Base-by-base conservation (phyloP, 2,888 invertebrate genomes). In the Catocala sponsa region DNA sequence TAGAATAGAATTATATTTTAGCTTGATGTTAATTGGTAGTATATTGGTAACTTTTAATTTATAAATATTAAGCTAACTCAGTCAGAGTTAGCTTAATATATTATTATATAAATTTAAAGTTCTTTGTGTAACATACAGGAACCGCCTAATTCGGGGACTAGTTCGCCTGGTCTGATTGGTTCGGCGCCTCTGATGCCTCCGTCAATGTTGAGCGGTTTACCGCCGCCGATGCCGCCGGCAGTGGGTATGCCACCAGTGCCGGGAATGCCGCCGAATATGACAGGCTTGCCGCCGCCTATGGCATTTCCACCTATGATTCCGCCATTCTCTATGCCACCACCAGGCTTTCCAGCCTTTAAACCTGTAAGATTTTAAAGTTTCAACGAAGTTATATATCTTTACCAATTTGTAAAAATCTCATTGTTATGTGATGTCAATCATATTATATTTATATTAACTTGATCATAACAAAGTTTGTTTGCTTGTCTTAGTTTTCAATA, bases 241-340 rank as follows among this genome's bases (percentile, higher is more conserved):
- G 92, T 93, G 0, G 91, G 95, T 0, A 95, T 96, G 91, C 94
- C 94, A 0, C 93, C 94, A 0, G 91, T 93, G 44, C 94, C 94
- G 4, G 94, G 93, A 1, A 78, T 95, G 73, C 90, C 94, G 38
- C 91, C 94, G 0, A 90, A 80, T 51, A 86, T 94, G 82, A 86
- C 91, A 6, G 89, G 89, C 4, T 76, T 95, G 64, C 92, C 94
- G 55, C 92, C 95, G 1, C 91, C 93, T 0, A 91, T 95, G 91
- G 94, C 90, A 32, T 95, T 95, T 75, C 95, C 95, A 7, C 95
- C 96, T 2, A 95, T 96, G 92, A 95, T 97, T 63, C 96, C 97
- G 32, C 96, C 97, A 25, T 97, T 97, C 86, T 96, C 96, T 44
- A 96, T 97, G 84, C 98, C 98, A 43, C 97, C 98, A 32, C 97